These are phyloP conservation scores for Dysidea cf. avara DNA, from an alignment of 37 sponge, comb jelly and placozoan genomes.

Conservation along the genomic window DNA sequence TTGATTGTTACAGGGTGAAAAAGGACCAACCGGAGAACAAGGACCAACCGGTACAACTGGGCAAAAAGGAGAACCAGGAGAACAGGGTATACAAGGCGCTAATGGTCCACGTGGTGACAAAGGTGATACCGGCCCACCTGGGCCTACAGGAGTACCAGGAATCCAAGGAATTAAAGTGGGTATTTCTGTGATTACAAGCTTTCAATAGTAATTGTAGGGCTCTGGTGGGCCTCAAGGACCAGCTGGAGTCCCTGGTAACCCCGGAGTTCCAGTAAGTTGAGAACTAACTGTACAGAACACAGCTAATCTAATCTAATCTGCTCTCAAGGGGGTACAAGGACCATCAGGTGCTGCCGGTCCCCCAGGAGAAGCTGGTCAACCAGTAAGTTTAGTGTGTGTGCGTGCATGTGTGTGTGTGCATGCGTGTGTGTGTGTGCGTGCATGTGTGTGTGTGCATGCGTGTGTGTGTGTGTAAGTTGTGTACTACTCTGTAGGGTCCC, in stretches of 20 bases:
- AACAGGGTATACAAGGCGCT: too few species aligned
- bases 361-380: not conserved
- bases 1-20: too few species aligned
- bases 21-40: conserved; percentile 40
- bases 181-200: not conserved
- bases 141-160: conserved; percentile 52
- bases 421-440: too few species aligned
- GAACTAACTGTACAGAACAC: too few species aligned
- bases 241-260: conserved; percentile 57
- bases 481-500: not conserved
- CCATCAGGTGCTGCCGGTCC: not conserved
- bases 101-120: too few species aligned
- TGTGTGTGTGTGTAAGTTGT: too few species aligned
- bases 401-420: not conserved
- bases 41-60: conserved; percentile 52
- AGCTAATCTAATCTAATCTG: not conserved
- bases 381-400: not conserved
- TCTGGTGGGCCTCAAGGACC: too few species aligned
- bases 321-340: too few species aligned
- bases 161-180: conserved; percentile 17
- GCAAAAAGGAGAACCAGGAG: conserved; percentile 38
- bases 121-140: conserved; percentile 49
- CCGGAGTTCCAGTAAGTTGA: conserved; percentile 63
- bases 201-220: not conserved
- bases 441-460: too few species aligned